These are phyloP conservation scores for Drosophila atripex DNA, from an alignment of 2,888 invertebrate species.

Conservation along the genomic window DNA sequence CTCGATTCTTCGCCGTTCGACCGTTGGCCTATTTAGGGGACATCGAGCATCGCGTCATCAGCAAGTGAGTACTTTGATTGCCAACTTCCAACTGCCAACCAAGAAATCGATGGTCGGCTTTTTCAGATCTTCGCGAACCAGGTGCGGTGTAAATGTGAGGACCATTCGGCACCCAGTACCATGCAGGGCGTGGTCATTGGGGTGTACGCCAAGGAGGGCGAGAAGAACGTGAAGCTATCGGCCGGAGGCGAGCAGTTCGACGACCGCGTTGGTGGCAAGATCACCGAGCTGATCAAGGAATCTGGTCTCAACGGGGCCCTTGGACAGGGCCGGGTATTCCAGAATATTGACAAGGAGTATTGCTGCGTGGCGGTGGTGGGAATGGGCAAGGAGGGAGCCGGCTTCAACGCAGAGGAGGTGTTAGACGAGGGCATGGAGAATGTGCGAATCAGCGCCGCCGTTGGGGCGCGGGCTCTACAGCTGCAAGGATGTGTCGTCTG, in stretches of 20 bases:
- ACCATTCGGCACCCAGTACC: constrained; percentile 7
- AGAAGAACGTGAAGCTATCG: constrained; percentile 81
- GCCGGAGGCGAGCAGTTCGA: constrained; percentile 84
- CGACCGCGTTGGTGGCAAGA: constrained; percentile 82
- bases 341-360: constrained; percentile 62
- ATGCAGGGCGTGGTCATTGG: constrained; percentile 85
- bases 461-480: constrained; percentile 84
- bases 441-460: constrained; percentile 87
- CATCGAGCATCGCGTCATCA: constrained; percentile 11
- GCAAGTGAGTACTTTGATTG: constrained; percentile 21
- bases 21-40: constrained; percentile 19
- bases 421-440: constrained; percentile 88
- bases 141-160: constrained; percentile 49
- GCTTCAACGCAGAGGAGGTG: constrained; percentile 87
- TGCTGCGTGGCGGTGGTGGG: constrained; percentile 86
- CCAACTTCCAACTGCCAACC: too few species aligned
- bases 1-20: constrained; percentile 31
- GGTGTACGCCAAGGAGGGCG: constrained; percentile 82
- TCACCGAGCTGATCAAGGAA: constrained; percentile 82
- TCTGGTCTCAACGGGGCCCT: constrained; percentile 39
- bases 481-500: constrained; percentile 85
- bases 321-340: constrained; percentile 54
- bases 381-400: constrained; percentile 86
- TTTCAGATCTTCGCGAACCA: neutral
- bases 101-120: neutral